These are phyloP conservation scores for Premnoplex brunnescens DNA, from an alignment of 2,797 vertebrate genomes.

Conservation along the genomic window DNA sequence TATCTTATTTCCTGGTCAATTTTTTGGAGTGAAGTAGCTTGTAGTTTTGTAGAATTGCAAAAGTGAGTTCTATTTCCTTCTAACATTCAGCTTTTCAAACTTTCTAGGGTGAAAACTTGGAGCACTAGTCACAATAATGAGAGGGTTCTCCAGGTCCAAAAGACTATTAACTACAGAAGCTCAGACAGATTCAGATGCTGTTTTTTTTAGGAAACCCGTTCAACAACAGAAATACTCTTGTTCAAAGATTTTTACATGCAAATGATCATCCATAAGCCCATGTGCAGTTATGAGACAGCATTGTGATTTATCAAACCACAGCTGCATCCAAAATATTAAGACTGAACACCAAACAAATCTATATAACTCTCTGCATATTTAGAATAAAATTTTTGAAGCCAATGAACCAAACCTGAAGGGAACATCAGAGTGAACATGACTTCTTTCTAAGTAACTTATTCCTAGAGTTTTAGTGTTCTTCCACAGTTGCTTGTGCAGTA, in stretches of 20 bases:
- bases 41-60: background rate
- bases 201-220: background rate
- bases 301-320: background rate
- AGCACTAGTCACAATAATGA: background rate
- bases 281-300: background rate
- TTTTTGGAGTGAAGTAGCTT: background rate
- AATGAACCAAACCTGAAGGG: background rate
- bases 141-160: fast-evolving
- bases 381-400: background rate
- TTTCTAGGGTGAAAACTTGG: background rate
- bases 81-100: background rate
- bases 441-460: background rate
- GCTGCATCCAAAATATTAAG: background rate
- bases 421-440: background rate
- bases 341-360: background rate
- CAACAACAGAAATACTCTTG: background rate
- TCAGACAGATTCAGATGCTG: background rate
- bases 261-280: background rate
- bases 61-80: background rate
- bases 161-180: background rate
- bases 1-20: background rate
- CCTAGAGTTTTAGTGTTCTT: background rate
- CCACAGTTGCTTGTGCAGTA: background rate
- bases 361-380: background rate
- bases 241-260: background rate